Evolutionary conservation across 2,888 invertebrate species (phyloP).

Genomic region (Tanypteryx hageni): DNA sequence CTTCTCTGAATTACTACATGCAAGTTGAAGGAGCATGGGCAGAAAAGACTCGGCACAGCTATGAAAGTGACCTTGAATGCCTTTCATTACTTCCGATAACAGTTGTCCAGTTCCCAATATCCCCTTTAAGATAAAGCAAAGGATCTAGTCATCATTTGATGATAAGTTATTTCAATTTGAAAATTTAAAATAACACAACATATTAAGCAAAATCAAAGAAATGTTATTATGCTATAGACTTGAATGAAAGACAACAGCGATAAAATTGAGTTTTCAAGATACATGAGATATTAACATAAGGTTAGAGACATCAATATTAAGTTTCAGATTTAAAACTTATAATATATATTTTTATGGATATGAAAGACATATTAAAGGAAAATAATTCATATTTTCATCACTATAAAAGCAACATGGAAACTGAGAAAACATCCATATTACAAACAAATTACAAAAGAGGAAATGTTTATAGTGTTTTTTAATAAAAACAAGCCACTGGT

Average conservation of each 20-base stretch:
- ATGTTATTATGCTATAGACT: background rate
- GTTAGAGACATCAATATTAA: too few species aligned
- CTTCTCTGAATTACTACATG: background rate
- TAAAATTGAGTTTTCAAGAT: background rate
- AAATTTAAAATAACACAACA: background rate
- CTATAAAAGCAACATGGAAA: too few species aligned
- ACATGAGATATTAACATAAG: too few species aligned
- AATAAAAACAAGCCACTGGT: too few species aligned
- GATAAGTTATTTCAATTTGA: background rate
- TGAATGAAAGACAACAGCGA: background rate
- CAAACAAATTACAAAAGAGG: too few species aligned
- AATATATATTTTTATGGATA: too few species aligned
- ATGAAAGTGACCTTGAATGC: conserved; percentile 90
- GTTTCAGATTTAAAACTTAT: too few species aligned
- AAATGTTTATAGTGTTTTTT: too few species aligned
- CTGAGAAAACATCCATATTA: too few species aligned
- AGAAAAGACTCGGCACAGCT: conserved; percentile 87
- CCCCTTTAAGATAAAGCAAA: conserved; percentile 78
- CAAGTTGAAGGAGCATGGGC: conserved; percentile 74
- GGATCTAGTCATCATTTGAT: background rate
- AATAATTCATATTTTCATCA: too few species aligned
- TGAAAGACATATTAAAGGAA: too few species aligned
- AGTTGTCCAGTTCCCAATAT: conserved; percentile 89
- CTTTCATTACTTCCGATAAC: conserved; percentile 91
- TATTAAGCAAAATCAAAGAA: background rate